Percentiles rank a stretch among this genome's conserved stretches.
Conservation (phyloP, 2,113 vertebrate species). For the Benitochromis conjunctus region DNA sequence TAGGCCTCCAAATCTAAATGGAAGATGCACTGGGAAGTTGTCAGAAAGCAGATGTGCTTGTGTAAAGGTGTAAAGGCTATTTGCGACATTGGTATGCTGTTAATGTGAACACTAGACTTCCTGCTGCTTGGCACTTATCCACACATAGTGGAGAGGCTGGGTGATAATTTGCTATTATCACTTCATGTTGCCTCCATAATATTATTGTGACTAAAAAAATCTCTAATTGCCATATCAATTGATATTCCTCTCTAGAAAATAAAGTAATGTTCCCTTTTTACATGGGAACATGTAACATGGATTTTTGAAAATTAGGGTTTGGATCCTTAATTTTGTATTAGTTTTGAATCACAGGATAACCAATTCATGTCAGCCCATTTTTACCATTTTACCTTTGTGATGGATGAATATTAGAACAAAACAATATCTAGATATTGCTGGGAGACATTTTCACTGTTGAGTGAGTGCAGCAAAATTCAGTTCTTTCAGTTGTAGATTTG, state of each 20-base stretch:
- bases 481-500: neutral
- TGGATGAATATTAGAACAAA: neutral
- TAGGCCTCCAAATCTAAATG: neutral
- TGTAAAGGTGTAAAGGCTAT: conserved; percentile 9
- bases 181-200: neutral
- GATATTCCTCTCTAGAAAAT: neutral
- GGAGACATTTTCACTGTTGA: neutral
- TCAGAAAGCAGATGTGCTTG: neutral
- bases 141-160: neutral
- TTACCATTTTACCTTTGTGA: neutral
- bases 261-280: neutral
- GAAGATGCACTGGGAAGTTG: neutral
- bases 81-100: neutral
- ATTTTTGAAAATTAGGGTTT: neutral
- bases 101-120: neutral
- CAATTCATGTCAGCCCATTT: neutral
- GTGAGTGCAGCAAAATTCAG: neutral
- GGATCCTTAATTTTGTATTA: neutral
- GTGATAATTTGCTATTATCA: conserved; percentile 9
- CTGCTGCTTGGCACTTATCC: neutral
- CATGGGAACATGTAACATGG: neutral
- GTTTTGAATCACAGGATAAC: neutral
- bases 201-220: neutral
- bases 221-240: neutral
- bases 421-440: neutral